Base-by-base conservation (phyloP, 2,888 invertebrate genomes). In the Drosophila barbarae region DNA sequence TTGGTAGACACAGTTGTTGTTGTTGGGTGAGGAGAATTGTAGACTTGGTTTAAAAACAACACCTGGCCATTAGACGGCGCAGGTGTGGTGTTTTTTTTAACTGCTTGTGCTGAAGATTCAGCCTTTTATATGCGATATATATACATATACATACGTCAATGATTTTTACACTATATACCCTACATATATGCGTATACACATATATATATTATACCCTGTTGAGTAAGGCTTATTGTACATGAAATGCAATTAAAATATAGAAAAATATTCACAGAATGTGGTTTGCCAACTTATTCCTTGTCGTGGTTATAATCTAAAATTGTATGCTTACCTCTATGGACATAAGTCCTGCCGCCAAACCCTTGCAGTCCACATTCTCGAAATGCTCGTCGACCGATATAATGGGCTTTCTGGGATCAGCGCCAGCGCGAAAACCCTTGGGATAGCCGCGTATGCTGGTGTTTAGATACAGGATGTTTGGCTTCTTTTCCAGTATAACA, bases 381-480 rank as follows among this genome's bases (percentile, higher is more conserved):
- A 96, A 95, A 77, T 93, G 94, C 57, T 93, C 93, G 76, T 95
- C 93, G 18, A 98, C 91, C 56, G 91, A 90, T 28, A 98, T 91
- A 42, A 93, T 91, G 0, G 96, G 95, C 76, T 93, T 92, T 61
- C 95, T 92, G 0, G 95, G 94, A 90, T 96, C 95, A 35, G 92
- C 90, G 5, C 97, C 97, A 4, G 95, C 94, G 54, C 96, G 92
- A 41, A 98, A 90, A 0, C 97, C 97, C 79, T 93, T 92, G 0
- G 97, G 96, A 88, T 96, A 95, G 1, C 96, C 96, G 64, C 97
- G 92, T 79, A 95, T 95, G 5, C 92, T 91, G 23, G 94, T 93
- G 90, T 97, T 97, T 85, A 96, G 92, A 89, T 96, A 96, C 81
- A 97, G 88, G 90, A 96, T 92, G 88, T 96, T 95, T 1, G 94